A percentile compares a stretch with the other conserved stretches of the same genome.
Conservation (phyloP, 2,797 vertebrate genomes). For the Paguma larvata region DNA sequence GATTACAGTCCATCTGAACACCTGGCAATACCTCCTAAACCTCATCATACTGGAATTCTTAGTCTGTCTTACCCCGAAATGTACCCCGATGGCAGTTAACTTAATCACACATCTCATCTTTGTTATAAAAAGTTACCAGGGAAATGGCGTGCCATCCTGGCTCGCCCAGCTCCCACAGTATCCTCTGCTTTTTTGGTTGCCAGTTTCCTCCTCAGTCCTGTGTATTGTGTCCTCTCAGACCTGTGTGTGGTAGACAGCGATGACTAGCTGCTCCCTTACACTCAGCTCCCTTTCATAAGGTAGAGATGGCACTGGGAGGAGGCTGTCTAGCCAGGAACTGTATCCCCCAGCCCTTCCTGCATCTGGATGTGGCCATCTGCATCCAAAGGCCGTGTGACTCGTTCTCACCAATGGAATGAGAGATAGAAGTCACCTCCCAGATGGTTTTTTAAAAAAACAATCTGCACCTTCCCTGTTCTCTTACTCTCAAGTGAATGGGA, state of each 20-base stretch:
- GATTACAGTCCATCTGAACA: background rate
- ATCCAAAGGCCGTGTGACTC: background rate
- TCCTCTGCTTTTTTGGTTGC: background rate
- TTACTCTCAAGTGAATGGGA: background rate
- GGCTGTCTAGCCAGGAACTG: background rate
- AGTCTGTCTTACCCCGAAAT: background rate
- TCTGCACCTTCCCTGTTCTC: background rate
- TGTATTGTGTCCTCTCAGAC: background rate
- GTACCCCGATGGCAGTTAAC: background rate
- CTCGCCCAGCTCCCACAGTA: background rate
- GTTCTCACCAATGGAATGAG: background rate
- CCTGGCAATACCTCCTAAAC: background rate
- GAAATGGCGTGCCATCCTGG: background rate
- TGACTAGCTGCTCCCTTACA: background rate
- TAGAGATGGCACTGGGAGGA: background rate
- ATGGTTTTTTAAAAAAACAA: background rate
- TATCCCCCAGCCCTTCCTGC: no score
- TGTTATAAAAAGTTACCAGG: background rate
- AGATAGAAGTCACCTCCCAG: background rate
- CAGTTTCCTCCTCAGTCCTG: background rate
- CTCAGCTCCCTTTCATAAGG: background rate
- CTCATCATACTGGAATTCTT: background rate
- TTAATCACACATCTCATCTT: background rate
- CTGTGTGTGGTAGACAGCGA: background rate
- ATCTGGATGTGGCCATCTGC: background rate